Evolutionary conservation across 2,797 vertebrate species (phyloP).

Genomic region (Australoheros facetus): DNA sequence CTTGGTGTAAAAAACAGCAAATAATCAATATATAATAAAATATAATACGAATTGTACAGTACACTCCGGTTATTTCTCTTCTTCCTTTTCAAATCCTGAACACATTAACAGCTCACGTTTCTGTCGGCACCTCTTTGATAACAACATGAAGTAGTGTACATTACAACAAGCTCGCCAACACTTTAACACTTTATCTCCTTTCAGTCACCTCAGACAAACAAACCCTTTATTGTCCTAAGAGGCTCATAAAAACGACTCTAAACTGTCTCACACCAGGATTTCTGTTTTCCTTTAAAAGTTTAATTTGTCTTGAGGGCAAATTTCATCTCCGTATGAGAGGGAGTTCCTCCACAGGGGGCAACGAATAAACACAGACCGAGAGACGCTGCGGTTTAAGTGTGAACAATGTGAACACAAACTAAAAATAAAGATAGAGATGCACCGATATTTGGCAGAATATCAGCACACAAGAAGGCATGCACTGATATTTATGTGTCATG

Average conservation of each 20-base stretch:
- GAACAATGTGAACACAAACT: constrained; percentile 59
- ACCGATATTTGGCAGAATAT: not conserved
- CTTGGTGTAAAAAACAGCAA: constrained; percentile 78
- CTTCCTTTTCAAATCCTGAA: constrained; percentile 64
- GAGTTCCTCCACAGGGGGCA: constrained; percentile 60
- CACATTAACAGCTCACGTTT: constrained; percentile 60
- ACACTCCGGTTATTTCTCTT: constrained; percentile 74
- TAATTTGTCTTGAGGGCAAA: constrained; percentile 57
- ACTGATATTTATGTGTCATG: not conserved
- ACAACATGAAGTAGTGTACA: constrained; percentile 71
- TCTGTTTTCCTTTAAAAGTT: constrained; percentile 37
- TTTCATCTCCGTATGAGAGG: constrained; percentile 54
- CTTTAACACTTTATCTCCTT: constrained; percentile 30
- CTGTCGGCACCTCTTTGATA: constrained; percentile 29
- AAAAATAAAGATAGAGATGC: constrained; percentile 52
- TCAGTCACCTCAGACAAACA: constrained; percentile 26
- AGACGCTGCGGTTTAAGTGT: constrained; percentile 73
- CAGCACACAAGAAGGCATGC: not conserved
- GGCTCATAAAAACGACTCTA: constrained; percentile 14
- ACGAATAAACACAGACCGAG: constrained; percentile 71
- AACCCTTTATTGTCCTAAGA: constrained; percentile 18
- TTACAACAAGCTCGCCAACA: constrained; percentile 61
- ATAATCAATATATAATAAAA: constrained; percentile 84
- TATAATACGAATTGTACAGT: constrained; percentile 87
- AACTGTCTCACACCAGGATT: constrained; percentile 25